Evolutionary conservation across 2,113 vertebrate genomes (phyloP).

Genomic region (Equus quagga): DNA sequence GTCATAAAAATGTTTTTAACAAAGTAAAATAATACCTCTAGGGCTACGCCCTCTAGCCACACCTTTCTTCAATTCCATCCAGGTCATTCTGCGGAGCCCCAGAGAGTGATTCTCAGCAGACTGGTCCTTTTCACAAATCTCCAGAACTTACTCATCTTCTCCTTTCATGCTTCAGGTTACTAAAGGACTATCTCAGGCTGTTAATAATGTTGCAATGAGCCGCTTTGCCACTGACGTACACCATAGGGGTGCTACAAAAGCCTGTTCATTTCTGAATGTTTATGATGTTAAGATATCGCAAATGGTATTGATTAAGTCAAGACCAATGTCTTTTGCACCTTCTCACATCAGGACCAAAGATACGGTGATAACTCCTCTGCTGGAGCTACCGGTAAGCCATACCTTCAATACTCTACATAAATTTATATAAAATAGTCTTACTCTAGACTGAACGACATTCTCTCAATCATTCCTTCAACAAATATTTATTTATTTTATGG

Average conservation of each 20-base stretch:
- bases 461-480: neutral
- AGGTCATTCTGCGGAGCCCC: neutral
- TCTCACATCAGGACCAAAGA: neutral
- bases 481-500: neutral
- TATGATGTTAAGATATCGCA: neutral
- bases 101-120: neutral
- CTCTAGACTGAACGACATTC: neutral
- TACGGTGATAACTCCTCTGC: neutral
- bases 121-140: neutral
- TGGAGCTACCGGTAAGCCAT: neutral
- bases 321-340: neutral
- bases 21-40: neutral
- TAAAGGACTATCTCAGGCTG: neutral
- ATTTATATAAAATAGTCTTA: constrained; percentile 5
- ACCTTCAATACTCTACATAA: neutral
- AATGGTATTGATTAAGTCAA: neutral
- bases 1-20: neutral
- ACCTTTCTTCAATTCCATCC: neutral
- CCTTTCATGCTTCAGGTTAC: neutral
- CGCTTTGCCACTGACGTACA: neutral
- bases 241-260: neutral
- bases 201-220: neutral
- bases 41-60: neutral
- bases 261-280: neutral
- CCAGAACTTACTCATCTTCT: neutral